Conservation (phyloP, 1,140 invertebrate species). For the Schlechtendalia chinensis region DNA sequence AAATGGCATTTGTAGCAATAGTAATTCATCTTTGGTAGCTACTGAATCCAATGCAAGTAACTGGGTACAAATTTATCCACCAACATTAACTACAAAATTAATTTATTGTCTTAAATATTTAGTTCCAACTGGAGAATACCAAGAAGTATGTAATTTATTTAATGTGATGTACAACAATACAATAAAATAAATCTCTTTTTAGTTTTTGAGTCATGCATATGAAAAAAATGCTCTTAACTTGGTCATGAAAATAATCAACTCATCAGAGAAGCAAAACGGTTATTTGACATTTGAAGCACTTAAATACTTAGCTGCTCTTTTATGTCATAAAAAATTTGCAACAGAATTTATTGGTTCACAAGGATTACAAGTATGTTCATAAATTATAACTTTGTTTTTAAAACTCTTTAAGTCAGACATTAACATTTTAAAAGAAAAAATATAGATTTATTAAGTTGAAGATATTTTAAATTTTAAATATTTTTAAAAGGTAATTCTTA, state of each 20-base stretch:
- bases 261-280: slow-evolving; percentile 80
- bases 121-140: slow-evolving; percentile 93
- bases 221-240: slow-evolving; percentile 86
- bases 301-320: slow-evolving; percentile 85
- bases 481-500: too few relatives aligned
- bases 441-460: too few relatives aligned
- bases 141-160: slow-evolving; percentile 67
- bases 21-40: slow-evolving; percentile 86
- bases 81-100: slow-evolving; percentile 81
- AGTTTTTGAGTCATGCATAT: slow-evolving; percentile 86
- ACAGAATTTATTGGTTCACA: slow-evolving; percentile 87
- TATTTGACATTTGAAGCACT: slow-evolving; percentile 91
- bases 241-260: slow-evolving; percentile 87
- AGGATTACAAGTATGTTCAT: slow-evolving; percentile 69
- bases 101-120: slow-evolving; percentile 90
- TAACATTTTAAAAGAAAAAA: neutral
- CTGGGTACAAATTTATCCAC: slow-evolving; percentile 80
- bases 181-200: slow-evolving; percentile 54
- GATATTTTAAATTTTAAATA: too few relatives aligned
- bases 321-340: slow-evolving; percentile 97
- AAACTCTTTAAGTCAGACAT: neutral
- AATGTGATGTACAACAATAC: slow-evolving; percentile 22
- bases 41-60: slow-evolving; percentile 85
- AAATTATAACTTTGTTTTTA: neutral
- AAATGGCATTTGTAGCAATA: slow-evolving; percentile 49